Conservation (phyloP, 2,888 invertebrate species). For the Rhabditoides inermis region DNA sequence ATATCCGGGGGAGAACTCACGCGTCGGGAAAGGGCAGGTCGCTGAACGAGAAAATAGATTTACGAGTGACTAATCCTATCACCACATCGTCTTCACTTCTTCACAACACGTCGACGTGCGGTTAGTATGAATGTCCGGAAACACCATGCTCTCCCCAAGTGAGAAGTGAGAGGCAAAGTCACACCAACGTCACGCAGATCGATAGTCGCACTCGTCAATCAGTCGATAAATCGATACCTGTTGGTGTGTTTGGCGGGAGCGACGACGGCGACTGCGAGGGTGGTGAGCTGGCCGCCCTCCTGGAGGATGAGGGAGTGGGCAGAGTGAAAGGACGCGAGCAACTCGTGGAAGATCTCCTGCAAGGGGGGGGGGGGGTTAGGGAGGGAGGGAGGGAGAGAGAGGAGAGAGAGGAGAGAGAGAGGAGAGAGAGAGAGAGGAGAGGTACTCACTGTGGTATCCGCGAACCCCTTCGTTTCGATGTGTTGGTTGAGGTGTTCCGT, state of each 20-base stretch:
- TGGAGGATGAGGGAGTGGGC: conserved; percentile 75
- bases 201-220: not conserved
- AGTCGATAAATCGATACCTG: conserved; percentile 1
- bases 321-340: conserved; percentile 72
- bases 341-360: conserved; percentile 68
- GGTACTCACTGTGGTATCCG: conserved; percentile 29
- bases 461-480: conserved; percentile 23
- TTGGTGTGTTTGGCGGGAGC: conserved; percentile 53
- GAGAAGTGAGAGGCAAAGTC: too few relatives aligned
- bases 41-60: too few relatives aligned
- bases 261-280: conserved; percentile 72
- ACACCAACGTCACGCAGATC: too few relatives aligned
- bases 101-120: too few relatives aligned
- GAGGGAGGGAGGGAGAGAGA: not conserved
- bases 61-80: too few relatives aligned
- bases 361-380: conserved; percentile 9
- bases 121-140: too few relatives aligned
- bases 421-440: not conserved
- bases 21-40: too few relatives aligned
- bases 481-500: conserved; percentile 68
- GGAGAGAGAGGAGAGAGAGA: not conserved
- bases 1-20: too few relatives aligned
- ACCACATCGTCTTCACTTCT: too few relatives aligned
- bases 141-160: too few relatives aligned
- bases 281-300: conserved; percentile 73